These are phyloP conservation scores for Mesaphorura yosii DNA, from an alignment of 1,140 invertebrate species.

Conservation along the genomic window DNA sequence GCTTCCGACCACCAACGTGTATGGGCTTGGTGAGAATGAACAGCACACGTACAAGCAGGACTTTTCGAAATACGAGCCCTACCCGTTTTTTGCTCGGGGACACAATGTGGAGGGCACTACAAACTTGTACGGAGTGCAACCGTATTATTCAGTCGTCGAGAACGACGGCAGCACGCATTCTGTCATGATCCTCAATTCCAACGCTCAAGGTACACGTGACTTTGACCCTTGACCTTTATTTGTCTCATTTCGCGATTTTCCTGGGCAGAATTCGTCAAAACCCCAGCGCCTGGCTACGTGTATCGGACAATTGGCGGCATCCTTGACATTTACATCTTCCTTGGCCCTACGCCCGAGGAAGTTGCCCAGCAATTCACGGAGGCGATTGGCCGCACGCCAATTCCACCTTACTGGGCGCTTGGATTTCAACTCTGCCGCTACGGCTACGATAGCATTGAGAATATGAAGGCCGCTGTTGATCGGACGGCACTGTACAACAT, in stretches of 20 bases:
- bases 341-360: slow-evolving; percentile 39
- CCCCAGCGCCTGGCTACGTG: slow-evolving; percentile 32
- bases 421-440: slow-evolving; percentile 35
- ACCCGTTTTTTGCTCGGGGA: slow-evolving; percentile 16
- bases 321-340: slow-evolving; percentile 40
- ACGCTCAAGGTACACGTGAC: slow-evolving; percentile 17
- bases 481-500: too few species aligned
- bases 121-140: slow-evolving; percentile 35
- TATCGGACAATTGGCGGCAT: slow-evolving; percentile 35
- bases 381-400: slow-evolving; percentile 38
- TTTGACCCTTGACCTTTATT: too few species aligned
- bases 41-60: slow-evolving; percentile 20
- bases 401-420: slow-evolving; percentile 42
- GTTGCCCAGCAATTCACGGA: slow-evolving; percentile 42
- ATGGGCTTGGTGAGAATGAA: slow-evolving; percentile 43
- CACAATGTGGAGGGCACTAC: slow-evolving; percentile 9
- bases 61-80: not conserved
- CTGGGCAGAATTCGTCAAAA: slow-evolving; percentile 24
- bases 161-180: slow-evolving; percentile 31
- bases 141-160: slow-evolving; percentile 43
- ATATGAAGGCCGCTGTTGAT: slow-evolving; percentile 35
- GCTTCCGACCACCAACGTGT: slow-evolving; percentile 40
- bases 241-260: too few species aligned
- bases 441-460: slow-evolving; percentile 37
- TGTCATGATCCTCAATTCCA: slow-evolving; percentile 21